Base-by-base conservation (phyloP, 1,140 invertebrate genomes). In the Drosophila fuyamai region DNA sequence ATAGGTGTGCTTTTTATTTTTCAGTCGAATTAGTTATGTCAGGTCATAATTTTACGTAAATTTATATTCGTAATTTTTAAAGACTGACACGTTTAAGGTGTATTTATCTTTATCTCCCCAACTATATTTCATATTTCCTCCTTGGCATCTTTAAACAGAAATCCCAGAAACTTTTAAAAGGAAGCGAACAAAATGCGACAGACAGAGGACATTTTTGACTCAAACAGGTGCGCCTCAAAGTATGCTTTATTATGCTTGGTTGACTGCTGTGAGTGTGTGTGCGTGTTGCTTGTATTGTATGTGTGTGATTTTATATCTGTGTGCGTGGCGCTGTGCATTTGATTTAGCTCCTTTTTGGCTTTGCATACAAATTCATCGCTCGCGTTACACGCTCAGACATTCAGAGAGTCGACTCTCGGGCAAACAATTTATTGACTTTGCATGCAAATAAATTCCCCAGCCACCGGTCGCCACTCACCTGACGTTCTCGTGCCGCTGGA, bases 401-500 rank as follows among this genome's bases (percentile, higher is more conserved):
- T 55, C 36, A 57, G 23, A 46, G 41, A 47, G 38, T 62, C 66
- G 51, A 80, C 58, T 43, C 62, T 62, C 68, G 79, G 44, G 53
- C 67, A 44, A 82, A 46, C 65, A 89, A 89, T 88, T 89, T 83
- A 88, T 88, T 89, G 80, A 80, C 83, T 83, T 77, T 74, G 65
- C 76, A 88, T 88, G 83, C 83, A 88, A 88, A 86, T 88, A 86
- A 88, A 88, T 86, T 88, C 50, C 50, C 57, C 59, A 40, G 41
- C 53, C 51, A 51, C 46, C 57, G 43, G 18, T 32, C 16, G 35
- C 46, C 29, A 80, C 92, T 93, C 93, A 98, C 98, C 97, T 98
- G 92, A 99, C 98, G 91, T 98, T 98, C 82, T 99, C 97, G 92
- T 99, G 97, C 68, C 96, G 95, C 92, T 98, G 97, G 86, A 99